phyloP scores from a whole-genome alignment of 2,113 vertebrate genomes.

The Pluvialis apricaria region DNA sequence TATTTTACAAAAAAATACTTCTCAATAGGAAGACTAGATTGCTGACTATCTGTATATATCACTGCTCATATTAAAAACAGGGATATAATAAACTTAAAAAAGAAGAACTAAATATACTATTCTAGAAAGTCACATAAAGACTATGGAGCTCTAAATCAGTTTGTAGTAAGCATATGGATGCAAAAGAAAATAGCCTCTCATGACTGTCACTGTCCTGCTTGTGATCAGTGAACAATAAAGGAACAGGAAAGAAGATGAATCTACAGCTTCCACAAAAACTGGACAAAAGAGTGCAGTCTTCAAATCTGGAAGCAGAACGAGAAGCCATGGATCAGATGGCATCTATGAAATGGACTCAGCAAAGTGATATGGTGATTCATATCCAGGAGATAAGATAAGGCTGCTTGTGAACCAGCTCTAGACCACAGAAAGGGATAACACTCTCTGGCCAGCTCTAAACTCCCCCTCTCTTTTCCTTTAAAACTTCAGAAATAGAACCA shows the following conservation, averaged over 20 bases:
- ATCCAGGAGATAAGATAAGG: not conserved
- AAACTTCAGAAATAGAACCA: not conserved
- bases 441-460: not conserved
- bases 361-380: not conserved
- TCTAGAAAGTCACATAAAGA: not conserved
- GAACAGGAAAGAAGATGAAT: not conserved
- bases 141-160: not conserved
- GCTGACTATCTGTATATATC: not conserved
- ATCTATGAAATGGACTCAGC: not conserved
- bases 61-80: not conserved
- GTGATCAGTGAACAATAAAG: not conserved
- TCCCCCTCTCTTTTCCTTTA: not conserved
- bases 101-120: not conserved
- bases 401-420: not conserved
- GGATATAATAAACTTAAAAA: not conserved
- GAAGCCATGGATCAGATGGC: not conserved
- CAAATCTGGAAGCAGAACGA: not conserved
- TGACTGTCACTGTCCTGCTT: not conserved
- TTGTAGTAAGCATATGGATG: not conserved
- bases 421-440: not conserved
- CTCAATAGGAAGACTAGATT: not conserved
- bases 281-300: no score
- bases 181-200: not conserved
- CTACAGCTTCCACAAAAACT: not conserved
- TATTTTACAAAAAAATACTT: not conserved